Conservation (phyloP, 2,797 vertebrate species). For the Sebastes glaucus region DNA sequence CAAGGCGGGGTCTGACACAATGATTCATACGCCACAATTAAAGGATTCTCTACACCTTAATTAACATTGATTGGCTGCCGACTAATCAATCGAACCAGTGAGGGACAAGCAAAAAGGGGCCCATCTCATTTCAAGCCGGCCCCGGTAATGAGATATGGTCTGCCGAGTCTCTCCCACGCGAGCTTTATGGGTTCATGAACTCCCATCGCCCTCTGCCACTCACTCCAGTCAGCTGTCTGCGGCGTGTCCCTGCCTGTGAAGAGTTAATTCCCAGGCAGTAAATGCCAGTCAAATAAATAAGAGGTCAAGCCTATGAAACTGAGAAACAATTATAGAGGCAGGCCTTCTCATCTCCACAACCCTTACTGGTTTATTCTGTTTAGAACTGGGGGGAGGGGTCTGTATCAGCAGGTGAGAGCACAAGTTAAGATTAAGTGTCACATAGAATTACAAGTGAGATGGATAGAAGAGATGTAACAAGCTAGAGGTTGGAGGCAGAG, state of each 20-base stretch:
- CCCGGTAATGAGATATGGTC: constrained; percentile 79
- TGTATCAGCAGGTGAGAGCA: constrained; percentile 54
- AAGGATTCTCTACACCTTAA: constrained; percentile 85
- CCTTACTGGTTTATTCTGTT: constrained; percentile 36
- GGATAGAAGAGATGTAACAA: constrained; percentile 14
- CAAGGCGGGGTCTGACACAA: constrained; percentile 75
- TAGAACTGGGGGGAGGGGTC: neutral
- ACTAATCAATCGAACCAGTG: constrained; percentile 79
- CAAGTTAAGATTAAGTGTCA: constrained; percentile 61
- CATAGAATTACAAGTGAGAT: constrained; percentile 48
- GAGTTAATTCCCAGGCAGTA: constrained; percentile 71
- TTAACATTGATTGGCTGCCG: constrained; percentile 85
- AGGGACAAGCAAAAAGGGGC: constrained; percentile 68
- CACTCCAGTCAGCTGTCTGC: constrained; percentile 30
- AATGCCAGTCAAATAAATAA: constrained; percentile 72
- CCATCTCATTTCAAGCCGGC: constrained; percentile 69
- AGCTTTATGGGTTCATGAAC: constrained; percentile 76
- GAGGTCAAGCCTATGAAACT: constrained; percentile 62
- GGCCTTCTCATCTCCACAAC: constrained; percentile 17
- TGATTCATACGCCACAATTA: constrained; percentile 83
- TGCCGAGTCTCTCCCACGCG: constrained; percentile 49
- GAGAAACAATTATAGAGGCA: constrained; percentile 65
- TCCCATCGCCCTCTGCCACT: constrained; percentile 27
- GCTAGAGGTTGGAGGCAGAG: neutral
- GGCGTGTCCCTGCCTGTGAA: constrained; percentile 9